phyloP scores from a whole-genome alignment of 1,140 invertebrate genomes.

The Agrilus planipennis region DNA sequence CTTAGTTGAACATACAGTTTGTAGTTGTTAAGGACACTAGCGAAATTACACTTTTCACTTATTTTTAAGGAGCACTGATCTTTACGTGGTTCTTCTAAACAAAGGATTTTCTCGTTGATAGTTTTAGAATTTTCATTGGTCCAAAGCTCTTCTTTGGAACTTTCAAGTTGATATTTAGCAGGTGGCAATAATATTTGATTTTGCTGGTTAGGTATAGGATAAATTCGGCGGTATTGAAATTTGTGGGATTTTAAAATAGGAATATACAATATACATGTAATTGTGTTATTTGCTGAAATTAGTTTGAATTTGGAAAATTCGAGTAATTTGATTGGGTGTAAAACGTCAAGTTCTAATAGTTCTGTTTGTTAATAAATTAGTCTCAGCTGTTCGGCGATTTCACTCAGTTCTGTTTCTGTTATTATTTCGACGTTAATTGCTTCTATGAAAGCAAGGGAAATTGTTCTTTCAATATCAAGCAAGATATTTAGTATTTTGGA shows the following conservation, averaged over 20 bases:
- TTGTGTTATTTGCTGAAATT: constrained; percentile 1
- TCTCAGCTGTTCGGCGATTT: constrained; percentile 4
- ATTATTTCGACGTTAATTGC: constrained; percentile 10
- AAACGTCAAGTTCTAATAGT: constrained; percentile 6
- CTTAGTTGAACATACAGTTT: constrained; percentile 4
- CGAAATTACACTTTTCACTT: not conserved
- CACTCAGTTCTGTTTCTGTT: constrained; percentile 5
- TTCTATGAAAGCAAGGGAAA: constrained; percentile 2
- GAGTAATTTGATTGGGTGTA: constrained; percentile 8
- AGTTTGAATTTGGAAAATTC: constrained; percentile 10
- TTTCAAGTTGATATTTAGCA: constrained; percentile 2
- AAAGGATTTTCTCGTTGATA: not conserved
- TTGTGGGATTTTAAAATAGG: constrained; percentile 7
- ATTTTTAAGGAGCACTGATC: not conserved
- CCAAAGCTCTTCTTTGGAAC: constrained; percentile 1
- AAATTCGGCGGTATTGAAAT: constrained; percentile 6
- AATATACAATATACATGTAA: constrained; percentile 11
- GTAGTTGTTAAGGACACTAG: constrained; percentile 5
- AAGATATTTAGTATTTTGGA: constrained; percentile 2
- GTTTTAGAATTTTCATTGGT: constrained; percentile 4
- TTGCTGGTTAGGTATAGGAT: constrained; percentile 4
- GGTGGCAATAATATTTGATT: constrained; percentile 4
- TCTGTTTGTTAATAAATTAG: constrained; percentile 6
- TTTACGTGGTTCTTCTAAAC: not conserved
- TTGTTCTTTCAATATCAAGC: constrained; percentile 4